phyloP scores from a whole-genome alignment of 2,888 invertebrate genomes.

The Alentia gelatinosa region DNA sequence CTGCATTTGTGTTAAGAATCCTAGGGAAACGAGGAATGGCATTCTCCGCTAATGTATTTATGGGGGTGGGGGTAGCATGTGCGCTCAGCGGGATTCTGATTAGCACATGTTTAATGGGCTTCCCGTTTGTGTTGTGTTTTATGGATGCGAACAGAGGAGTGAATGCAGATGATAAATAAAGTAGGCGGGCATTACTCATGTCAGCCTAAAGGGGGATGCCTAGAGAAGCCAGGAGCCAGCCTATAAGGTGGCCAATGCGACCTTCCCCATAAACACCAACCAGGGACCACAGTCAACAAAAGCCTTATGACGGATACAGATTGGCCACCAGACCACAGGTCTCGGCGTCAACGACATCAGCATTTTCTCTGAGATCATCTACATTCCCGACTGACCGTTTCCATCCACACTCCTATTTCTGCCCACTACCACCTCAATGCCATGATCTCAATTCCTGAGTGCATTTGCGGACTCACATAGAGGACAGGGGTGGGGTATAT shows the following conservation, averaged over 20 bases:
- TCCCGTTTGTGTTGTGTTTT: too few species aligned
- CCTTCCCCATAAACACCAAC: neutral
- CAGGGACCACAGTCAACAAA: neutral
- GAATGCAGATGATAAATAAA: neutral
- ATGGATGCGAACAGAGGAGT: neutral
- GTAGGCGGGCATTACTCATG: neutral
- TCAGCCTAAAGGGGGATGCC: too few species aligned
- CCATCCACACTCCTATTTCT: neutral
- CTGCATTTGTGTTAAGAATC: neutral
- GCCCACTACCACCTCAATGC: neutral
- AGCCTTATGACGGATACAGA: conserved; percentile 5
- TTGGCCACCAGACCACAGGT: neutral
- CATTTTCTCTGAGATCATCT: neutral
- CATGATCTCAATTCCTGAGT: too few species aligned
- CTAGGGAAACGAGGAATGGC: neutral
- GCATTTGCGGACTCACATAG: too few species aligned
- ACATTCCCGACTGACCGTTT: neutral
- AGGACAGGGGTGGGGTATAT: too few species aligned
- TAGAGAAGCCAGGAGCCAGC: too few species aligned
- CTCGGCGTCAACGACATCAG: neutral
- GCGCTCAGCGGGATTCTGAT: neutral
- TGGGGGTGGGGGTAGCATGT: neutral
- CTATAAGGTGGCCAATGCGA: neutral
- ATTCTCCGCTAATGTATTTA: neutral
- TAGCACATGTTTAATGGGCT: neutral